Evolutionary conservation across 1,140 invertebrate genomes (phyloP).

Genomic region (Leptoteleia sp.): DNA sequence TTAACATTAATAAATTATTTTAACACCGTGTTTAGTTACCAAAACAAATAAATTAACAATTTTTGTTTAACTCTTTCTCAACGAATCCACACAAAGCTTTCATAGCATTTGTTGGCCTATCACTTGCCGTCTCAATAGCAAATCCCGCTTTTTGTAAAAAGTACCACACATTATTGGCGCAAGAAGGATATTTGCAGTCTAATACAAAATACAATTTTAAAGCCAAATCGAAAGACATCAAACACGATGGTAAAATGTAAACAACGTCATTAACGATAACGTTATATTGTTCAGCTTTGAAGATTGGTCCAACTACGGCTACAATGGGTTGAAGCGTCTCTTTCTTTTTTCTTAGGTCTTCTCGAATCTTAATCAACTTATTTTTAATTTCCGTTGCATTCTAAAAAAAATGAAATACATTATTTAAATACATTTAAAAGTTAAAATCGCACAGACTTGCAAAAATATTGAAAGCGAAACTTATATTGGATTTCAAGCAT

Average conservation of each 20-base stretch:
- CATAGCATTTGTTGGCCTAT: constrained; percentile 5
- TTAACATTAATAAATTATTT: too few species aligned
- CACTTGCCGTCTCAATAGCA: neutral
- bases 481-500: neutral
- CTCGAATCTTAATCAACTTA: neutral
- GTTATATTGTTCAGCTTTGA: neutral
- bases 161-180: constrained; percentile 19
- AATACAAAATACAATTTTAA: constrained; percentile 18
- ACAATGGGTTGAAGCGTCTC: constrained; percentile 18
- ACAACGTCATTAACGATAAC: constrained; percentile 16
- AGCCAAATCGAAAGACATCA: constrained; percentile 14
- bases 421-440: neutral
- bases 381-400: constrained; percentile 1
- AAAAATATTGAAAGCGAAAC: neutral
- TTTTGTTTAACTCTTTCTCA: neutral
- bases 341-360: constrained; percentile 3
- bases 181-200: constrained; percentile 18
- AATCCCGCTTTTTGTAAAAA: constrained; percentile 41
- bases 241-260: constrained; percentile 12
- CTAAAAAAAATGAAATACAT: neutral
- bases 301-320: constrained; percentile 2
- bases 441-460: too few species aligned
- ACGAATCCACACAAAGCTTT: neutral
- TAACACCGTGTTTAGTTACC: too few species aligned
- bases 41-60: too few species aligned